Percentiles rank a stretch among this genome's conserved stretches.
Evolutionary conservation across 2,113 vertebrate genomes (phyloP).

Genomic region (Pseudorhombus dupliciocellatus): DNA sequence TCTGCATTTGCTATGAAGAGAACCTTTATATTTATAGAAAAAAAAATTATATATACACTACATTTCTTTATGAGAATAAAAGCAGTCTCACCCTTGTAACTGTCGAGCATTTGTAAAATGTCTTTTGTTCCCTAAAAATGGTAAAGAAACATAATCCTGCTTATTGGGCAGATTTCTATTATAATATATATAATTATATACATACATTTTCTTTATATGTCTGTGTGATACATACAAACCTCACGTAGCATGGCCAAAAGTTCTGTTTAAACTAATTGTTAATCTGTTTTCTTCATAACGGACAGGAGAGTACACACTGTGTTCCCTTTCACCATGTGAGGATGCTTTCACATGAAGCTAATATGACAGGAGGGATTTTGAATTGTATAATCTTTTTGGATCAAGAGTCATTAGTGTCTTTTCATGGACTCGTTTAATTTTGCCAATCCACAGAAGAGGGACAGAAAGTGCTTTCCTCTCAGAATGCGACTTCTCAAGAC

Average conservation of each 20-base stretch:
- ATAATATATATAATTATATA: too few species aligned
- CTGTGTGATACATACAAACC: not conserved
- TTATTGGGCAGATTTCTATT: not conserved
- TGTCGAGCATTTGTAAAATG: conserved; percentile 45
- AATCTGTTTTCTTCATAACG: too few species aligned
- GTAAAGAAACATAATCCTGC: too few species aligned
- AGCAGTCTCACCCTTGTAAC: conserved; percentile 86
- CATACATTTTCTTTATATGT: not conserved
- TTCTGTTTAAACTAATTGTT: too few species aligned
- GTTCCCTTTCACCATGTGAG: not conserved
- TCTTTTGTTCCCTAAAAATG: not conserved
- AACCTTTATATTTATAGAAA: conserved; percentile 97
- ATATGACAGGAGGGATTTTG: not conserved
- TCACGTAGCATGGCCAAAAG: too few species aligned
- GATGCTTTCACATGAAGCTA: not conserved
- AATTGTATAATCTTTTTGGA: not conserved
- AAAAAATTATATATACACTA: conserved; percentile 78
- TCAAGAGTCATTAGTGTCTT: not conserved
- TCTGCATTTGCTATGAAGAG: conserved; percentile 91
- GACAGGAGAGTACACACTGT: too few species aligned
- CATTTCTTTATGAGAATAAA: conserved; percentile 92
- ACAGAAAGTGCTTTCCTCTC: not conserved
- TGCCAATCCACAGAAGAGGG: not conserved
- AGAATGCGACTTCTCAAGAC: not conserved
- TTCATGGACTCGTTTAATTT: not conserved